A percentile compares a stretch with the other conserved stretches of the same genome.
Evolutionary conservation across 2,888 invertebrate species (phyloP).

Genomic region (Ditylenchus weischeri): DNA sequence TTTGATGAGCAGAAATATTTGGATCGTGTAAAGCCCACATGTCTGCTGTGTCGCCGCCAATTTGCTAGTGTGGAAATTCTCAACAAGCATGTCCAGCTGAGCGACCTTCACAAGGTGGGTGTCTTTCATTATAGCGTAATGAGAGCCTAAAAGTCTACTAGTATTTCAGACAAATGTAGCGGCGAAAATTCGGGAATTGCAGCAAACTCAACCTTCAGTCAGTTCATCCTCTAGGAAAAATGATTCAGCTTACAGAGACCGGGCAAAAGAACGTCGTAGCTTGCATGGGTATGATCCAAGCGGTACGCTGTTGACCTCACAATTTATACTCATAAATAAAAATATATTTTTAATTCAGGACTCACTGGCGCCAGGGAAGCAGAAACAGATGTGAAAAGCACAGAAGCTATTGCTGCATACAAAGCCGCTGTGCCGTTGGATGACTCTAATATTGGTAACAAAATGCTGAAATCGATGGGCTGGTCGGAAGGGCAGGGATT

Average conservation of each 20-base stretch:
- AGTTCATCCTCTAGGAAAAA: neutral
- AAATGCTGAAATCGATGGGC: slow-evolving; percentile 95
- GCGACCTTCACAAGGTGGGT: slow-evolving; percentile 78
- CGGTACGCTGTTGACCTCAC: neutral
- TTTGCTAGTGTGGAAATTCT: slow-evolving; percentile 85
- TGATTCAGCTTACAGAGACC: slow-evolving; percentile 73
- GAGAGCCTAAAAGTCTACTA: neutral
- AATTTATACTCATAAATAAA: neutral
- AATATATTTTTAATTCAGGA: slow-evolving; percentile 14
- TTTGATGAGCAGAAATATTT: slow-evolving; percentile 60
- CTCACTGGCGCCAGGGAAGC: slow-evolving; percentile 20
- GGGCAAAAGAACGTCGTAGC: slow-evolving; percentile 88
- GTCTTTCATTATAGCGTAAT: neutral
- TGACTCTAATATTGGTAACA: slow-evolving; percentile 82
- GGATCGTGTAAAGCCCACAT: slow-evolving; percentile 83
- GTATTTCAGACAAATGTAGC: slow-evolving; percentile 29
- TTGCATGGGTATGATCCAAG: slow-evolving; percentile 72
- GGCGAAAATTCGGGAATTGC: slow-evolving; percentile 19
- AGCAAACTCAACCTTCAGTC: neutral
- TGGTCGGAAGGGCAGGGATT: slow-evolving; percentile 96
- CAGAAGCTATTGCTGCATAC: slow-evolving; percentile 24
- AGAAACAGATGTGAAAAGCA: slow-evolving; percentile 13
- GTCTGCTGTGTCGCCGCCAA: slow-evolving; percentile 88
- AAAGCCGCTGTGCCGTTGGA: slow-evolving; percentile 46
- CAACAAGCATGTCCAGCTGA: slow-evolving; percentile 81